These are phyloP conservation scores for Falco rusticolus DNA, from an alignment of 2,797 vertebrate species.

Conservation along the genomic window DNA sequence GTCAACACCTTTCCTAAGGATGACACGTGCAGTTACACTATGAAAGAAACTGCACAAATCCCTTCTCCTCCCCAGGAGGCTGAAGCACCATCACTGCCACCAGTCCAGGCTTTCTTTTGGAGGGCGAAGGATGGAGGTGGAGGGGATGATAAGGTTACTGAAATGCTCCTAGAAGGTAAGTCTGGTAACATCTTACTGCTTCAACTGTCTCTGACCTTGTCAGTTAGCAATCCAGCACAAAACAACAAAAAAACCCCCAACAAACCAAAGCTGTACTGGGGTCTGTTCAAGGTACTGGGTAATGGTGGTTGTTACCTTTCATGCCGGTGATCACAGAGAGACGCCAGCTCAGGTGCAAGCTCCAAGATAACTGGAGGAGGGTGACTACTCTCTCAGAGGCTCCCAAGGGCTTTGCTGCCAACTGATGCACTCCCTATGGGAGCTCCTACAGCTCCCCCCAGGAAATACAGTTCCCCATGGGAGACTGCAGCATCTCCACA, in stretches of 20 bases:
- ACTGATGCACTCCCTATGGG: background rate
- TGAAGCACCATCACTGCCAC: background rate
- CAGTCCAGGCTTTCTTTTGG: background rate
- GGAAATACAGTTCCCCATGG: background rate
- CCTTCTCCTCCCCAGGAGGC: background rate
- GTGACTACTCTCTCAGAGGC: background rate
- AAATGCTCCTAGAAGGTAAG: background rate
- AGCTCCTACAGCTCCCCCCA: background rate
- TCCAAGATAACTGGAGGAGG: background rate
- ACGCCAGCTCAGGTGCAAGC: background rate
- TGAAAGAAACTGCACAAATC: background rate
- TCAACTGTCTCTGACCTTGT: background rate
- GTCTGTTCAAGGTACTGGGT: background rate
- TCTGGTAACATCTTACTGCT: background rate
- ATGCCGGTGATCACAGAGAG: background rate
- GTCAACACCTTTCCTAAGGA: background rate
- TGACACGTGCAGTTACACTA: background rate
- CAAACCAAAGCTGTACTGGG: rapidly evolving
- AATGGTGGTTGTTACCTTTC: background rate
- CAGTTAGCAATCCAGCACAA: background rate
- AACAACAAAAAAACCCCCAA: background rate
- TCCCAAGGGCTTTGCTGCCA: background rate
- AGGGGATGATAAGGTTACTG: background rate
- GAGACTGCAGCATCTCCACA: background rate
- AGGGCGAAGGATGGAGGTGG: background rate